phyloP scores from a whole-genome alignment of 2,113 vertebrate species.

The Heptranchias perlo region DNA sequence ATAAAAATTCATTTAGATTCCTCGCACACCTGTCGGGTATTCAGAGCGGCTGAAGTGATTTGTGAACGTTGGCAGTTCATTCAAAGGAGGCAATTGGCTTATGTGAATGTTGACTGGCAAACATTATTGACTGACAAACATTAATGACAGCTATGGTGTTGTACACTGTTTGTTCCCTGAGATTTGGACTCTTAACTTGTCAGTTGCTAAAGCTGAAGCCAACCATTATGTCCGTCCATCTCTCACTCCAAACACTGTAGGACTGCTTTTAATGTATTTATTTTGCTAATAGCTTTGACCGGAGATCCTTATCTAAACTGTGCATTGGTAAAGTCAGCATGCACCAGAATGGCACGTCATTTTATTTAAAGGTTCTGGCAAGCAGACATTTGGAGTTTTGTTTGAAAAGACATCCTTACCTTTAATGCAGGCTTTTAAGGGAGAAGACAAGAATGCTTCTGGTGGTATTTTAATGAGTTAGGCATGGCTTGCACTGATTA shows the following conservation, averaged over 20 bases:
- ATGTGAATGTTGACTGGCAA: constrained; percentile 34
- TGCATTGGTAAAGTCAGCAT: not conserved
- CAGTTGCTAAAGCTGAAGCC: constrained; percentile 24
- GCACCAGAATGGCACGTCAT: not conserved
- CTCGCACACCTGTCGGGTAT: constrained; percentile 15
- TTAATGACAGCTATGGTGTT: constrained; percentile 33
- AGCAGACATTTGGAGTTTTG: not conserved
- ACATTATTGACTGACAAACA: constrained; percentile 34
- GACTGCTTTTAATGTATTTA: not conserved
- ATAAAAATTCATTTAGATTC: constrained; percentile 34
- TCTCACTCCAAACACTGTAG: not conserved
- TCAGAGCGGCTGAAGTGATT: not conserved
- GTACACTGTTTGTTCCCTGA: constrained; percentile 31
- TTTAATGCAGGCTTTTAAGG: not conserved
- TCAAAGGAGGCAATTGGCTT: constrained; percentile 37
- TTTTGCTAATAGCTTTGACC: not conserved
- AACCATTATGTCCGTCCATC: not conserved
- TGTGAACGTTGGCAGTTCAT: constrained; percentile 13
- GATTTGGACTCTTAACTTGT: constrained; percentile 33
- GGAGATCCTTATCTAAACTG: constrained; percentile 9
- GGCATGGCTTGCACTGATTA: not conserved
- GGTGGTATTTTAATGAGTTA: not conserved
- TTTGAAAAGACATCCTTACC: not conserved
- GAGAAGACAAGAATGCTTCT: not conserved
- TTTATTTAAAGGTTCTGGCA: not conserved